A percentile compares a stretch with the other conserved stretches of the same genome.
These are phyloP conservation scores for Apogon hyalosoma DNA, from an alignment of 2,797 vertebrate genomes.

Conservation along the genomic window DNA sequence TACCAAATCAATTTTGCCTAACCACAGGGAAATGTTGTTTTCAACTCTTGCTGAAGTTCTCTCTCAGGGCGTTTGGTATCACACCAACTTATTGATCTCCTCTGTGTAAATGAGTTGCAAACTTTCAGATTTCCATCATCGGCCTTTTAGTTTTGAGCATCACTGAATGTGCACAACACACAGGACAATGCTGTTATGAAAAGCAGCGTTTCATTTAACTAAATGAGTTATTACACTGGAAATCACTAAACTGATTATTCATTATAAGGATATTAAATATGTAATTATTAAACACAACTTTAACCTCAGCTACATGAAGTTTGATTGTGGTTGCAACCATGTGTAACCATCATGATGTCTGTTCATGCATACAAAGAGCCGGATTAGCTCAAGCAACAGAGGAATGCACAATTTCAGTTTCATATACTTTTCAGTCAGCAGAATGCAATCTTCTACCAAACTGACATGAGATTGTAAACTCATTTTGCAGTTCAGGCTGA, in stretches of 20 bases:
- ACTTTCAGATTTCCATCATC: conserved; percentile 6
- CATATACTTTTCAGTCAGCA: conserved; percentile 48
- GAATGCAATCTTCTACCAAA: conserved; percentile 60
- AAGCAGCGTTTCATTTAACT: background rate
- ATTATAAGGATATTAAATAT: too few species aligned
- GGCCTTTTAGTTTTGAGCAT: background rate
- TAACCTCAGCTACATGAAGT: conserved; percentile 22
- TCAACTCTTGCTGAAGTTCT: background rate
- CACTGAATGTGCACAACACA: background rate
- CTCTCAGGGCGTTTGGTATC: background rate
- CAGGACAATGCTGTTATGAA: background rate
- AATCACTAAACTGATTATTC: too few species aligned
- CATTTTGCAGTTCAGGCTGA: conserved; percentile 76
- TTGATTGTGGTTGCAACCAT: conserved; percentile 31
- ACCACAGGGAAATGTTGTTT: background rate
- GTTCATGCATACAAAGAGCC: conserved; percentile 51
- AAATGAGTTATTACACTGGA: too few species aligned
- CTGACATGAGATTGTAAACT: conserved; percentile 74
- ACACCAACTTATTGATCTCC: background rate
- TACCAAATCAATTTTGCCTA: background rate
- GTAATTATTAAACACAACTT: background rate
- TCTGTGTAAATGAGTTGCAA: background rate
- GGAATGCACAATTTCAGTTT: conserved; percentile 71
- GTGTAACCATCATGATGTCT: conserved; percentile 57
- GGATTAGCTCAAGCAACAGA: conserved; percentile 63